Percentiles rank a stretch among this genome's conserved stretches.
These are phyloP conservation scores for Patella depressa DNA, from an alignment of 2,888 invertebrate genomes.

Conservation along the genomic window DNA sequence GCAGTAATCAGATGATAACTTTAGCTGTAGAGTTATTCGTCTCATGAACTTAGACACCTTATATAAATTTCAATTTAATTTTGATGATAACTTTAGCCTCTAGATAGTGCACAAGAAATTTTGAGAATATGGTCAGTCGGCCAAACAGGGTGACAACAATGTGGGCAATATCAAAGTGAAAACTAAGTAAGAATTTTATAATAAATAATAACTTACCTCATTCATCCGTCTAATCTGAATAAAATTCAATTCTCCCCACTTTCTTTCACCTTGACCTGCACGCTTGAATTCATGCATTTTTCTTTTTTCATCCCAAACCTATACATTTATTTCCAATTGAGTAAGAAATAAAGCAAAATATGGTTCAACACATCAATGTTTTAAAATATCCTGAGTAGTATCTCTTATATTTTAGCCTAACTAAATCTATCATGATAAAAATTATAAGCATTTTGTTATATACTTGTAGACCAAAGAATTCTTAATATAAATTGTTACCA, in stretches of 20 bases:
- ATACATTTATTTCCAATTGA: conserved; percentile 18
- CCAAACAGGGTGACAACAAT: too few relatives aligned
- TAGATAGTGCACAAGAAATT: too few relatives aligned
- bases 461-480: conserved; percentile 17
- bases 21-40: too few relatives aligned
- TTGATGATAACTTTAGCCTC: too few relatives aligned
- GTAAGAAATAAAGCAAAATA: conserved; percentile 12
- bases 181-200: background rate
- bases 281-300: conserved; percentile 76
- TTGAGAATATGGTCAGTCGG: too few relatives aligned
- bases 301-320: conserved; percentile 81
- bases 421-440: background rate
- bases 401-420: too few relatives aligned
- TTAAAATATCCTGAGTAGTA: too few relatives aligned
- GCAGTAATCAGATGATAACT: too few relatives aligned
- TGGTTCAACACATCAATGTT: background rate
- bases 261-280: conserved; percentile 72
- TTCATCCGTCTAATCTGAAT: conserved; percentile 61
- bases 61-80: too few relatives aligned
- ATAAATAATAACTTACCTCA: conserved; percentile 50
- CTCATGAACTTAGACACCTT: too few relatives aligned
- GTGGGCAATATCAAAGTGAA: too few relatives aligned
- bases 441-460: background rate
- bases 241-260: conserved; percentile 61
- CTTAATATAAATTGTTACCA: too few relatives aligned